phyloP scores from a whole-genome alignment of 2,113 vertebrate species.

The Blennius ocellaris region DNA sequence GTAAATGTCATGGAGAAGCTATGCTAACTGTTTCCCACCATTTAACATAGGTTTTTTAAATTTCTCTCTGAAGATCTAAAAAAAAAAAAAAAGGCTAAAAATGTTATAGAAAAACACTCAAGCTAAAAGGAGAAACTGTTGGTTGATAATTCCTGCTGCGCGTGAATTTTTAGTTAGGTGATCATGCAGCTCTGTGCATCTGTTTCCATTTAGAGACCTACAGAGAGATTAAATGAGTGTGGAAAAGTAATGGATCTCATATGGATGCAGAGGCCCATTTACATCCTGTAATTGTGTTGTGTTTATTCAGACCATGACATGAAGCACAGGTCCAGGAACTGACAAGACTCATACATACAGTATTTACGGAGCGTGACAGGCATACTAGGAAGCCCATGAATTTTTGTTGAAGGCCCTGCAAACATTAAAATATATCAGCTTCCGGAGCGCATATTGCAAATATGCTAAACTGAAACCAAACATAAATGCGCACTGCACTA shows the following conservation, averaged over 20 bases:
- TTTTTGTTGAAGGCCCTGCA: background rate
- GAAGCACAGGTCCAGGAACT: conserved; percentile 31
- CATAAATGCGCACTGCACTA: background rate
- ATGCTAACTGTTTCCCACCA: too few relatives aligned
- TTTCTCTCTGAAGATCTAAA: background rate
- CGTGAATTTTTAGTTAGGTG: conserved; percentile 38
- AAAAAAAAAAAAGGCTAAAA: background rate
- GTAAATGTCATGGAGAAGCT: too few relatives aligned
- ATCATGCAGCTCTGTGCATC: conserved; percentile 53
- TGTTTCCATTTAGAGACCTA: conserved; percentile 70
- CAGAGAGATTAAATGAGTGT: conserved; percentile 61
- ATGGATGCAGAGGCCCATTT: conserved; percentile 59
- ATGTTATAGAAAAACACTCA: background rate
- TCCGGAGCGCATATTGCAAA: background rate
- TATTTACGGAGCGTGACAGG: conserved; percentile 48
- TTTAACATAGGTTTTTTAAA: too few relatives aligned
- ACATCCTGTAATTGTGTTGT: conserved; percentile 58
- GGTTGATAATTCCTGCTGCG: conserved; percentile 37
- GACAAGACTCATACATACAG: conserved; percentile 39
- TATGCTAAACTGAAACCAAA: conserved; percentile 16
- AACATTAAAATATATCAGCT: conserved; percentile 26
- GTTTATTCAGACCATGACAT: conserved; percentile 61
- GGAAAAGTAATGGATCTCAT: conserved; percentile 59
- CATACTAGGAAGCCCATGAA: conserved; percentile 4
- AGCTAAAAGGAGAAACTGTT: conserved; percentile 19